phyloP scores from a whole-genome alignment of 2,888 invertebrate genomes.

The Amblyjoppa proteus region DNA sequence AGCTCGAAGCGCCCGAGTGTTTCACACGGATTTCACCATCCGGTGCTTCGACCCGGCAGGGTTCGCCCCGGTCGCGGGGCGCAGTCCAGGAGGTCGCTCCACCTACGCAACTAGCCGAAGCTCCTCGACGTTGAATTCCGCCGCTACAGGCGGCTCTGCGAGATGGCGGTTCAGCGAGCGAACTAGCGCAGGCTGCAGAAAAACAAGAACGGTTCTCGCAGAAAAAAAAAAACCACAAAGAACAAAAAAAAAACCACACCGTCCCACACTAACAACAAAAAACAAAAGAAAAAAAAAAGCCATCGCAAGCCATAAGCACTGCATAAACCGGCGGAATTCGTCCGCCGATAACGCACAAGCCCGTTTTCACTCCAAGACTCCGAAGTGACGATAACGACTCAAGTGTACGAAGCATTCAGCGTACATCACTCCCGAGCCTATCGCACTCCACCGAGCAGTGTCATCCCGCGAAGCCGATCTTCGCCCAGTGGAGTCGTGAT shows the following conservation, averaged over 20 bases:
- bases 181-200: not conserved
- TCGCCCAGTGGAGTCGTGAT: not conserved
- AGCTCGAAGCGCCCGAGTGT: too few relatives aligned
- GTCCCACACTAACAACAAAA: not conserved
- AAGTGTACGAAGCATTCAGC: not conserved
- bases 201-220: slow-evolving; percentile 19
- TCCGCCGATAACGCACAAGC: too few relatives aligned
- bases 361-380: not conserved
- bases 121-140: slow-evolving; percentile 40
- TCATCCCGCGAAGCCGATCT: not conserved
- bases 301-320: too few relatives aligned
- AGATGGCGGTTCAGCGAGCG: slow-evolving; percentile 44
- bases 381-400: not conserved
- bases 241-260: not conserved
- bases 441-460: not conserved
- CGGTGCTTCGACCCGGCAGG: slow-evolving; percentile 5
- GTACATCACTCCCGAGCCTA: too few relatives aligned
- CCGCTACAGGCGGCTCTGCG: slow-evolving; percentile 48
- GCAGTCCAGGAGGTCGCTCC: slow-evolving; percentile 39
- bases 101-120: slow-evolving; percentile 41
- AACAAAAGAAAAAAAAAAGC: not conserved
- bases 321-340: too few relatives aligned
- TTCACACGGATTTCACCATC: too few relatives aligned
- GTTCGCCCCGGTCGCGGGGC: slow-evolving; percentile 33
- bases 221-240: not conserved